A percentile compares a stretch with the other conserved stretches of the same genome.
These are phyloP conservation scores for Saturnia japonica DNA, from an alignment of 2,888 invertebrate genomes.

Conservation along the genomic window DNA sequence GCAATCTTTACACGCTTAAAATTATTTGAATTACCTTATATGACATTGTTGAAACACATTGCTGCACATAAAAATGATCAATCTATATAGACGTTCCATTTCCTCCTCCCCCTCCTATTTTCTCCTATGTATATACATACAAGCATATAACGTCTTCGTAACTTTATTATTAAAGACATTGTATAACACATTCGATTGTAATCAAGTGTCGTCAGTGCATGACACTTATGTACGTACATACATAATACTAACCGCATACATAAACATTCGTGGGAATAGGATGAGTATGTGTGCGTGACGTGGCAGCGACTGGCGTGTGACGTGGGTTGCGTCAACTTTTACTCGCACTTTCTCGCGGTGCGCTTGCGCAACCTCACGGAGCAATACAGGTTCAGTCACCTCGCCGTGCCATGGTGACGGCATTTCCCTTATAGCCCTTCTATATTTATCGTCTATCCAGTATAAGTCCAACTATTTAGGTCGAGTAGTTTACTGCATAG, in stretches of 20 bases:
- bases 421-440: constrained; percentile 49
- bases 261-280: constrained; percentile 10
- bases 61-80: background rate
- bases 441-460: constrained; percentile 22
- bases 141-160: constrained; percentile 26
- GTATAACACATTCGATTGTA: constrained; percentile 68
- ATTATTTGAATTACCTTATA: no score
- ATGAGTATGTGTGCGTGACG: constrained; percentile 50
- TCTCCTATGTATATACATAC: background rate
- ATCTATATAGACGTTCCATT: background rate
- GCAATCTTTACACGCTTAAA: no score
- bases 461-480: constrained; percentile 21
- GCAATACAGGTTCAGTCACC: constrained; percentile 71
- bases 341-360: constrained; percentile 79
- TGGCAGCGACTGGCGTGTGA: constrained; percentile 57
- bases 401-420: constrained; percentile 49
- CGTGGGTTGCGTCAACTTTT: constrained; percentile 81
- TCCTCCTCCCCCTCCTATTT: background rate
- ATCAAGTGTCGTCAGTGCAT: constrained; percentile 65
- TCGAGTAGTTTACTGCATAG: constrained; percentile 25
- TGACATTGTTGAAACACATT: background rate
- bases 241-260: constrained; percentile 31
- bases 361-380: constrained; percentile 74
- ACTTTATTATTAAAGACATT: constrained; percentile 45
- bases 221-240: constrained; percentile 47